These are phyloP conservation scores for Helleia helle DNA, from an alignment of 2,888 invertebrate species.

Conservation along the genomic window DNA sequence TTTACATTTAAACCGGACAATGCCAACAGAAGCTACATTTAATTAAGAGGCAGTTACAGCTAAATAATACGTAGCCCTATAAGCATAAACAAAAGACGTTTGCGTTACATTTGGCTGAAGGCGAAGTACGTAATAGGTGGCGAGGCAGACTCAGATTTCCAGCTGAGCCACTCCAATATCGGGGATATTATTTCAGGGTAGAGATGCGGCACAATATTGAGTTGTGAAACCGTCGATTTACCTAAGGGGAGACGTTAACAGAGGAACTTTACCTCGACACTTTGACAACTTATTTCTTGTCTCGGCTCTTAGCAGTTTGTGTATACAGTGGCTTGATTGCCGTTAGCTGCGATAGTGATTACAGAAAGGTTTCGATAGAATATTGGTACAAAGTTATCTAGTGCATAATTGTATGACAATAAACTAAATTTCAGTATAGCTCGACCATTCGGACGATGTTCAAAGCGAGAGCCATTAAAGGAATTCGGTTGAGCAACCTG, in stretches of 20 bases:
- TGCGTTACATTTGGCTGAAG: slow-evolving; percentile 48
- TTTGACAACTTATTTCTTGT: slow-evolving; percentile 74
- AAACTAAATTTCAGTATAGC: slow-evolving; percentile 20
- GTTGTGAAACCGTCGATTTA: slow-evolving; percentile 68
- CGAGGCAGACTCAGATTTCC: slow-evolving; percentile 49
- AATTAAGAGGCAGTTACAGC: slow-evolving; percentile 30
- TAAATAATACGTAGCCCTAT: too few species aligned
- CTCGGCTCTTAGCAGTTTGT: slow-evolving; percentile 55
- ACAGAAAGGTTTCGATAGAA: slow-evolving; percentile 20
- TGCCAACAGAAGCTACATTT: too few species aligned
- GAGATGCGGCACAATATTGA: slow-evolving; percentile 55
- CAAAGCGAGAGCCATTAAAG: slow-evolving; percentile 44
- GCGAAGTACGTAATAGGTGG: slow-evolving; percentile 40
- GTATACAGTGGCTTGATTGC: slow-evolving; percentile 52
- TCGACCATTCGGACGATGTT: slow-evolving; percentile 42
- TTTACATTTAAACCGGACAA: too few species aligned
- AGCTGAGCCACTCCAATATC: slow-evolving; percentile 57
- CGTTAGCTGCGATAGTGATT: slow-evolving; percentile 34
- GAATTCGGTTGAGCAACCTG: slow-evolving; percentile 57
- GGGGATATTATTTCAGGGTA: slow-evolving; percentile 63
- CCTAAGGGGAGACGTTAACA: slow-evolving; percentile 61
- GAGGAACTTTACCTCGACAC: slow-evolving; percentile 65
- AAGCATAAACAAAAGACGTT: slow-evolving; percentile 56
- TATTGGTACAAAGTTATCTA: not conserved
- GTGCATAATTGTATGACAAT: slow-evolving; percentile 10